Evolutionary conservation across 2,113 vertebrate genomes (phyloP), one percentile per base, ranked within the genome.

Genomic region (Cavia porcellus): DNA sequence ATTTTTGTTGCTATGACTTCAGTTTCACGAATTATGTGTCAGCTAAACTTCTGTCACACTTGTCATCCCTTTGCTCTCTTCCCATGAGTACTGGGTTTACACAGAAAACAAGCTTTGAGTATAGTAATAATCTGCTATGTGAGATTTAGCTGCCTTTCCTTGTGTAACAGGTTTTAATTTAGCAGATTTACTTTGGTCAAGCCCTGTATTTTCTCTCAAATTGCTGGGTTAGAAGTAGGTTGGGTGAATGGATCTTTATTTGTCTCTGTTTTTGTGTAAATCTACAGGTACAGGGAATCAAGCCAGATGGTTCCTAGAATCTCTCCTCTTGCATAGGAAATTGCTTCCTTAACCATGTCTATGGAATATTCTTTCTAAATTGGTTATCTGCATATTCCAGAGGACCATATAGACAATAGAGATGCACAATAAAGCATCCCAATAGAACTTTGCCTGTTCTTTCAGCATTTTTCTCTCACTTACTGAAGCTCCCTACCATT

Each of bases 191-290:
- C 11, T 22, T 90, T 84, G 52, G 22, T 32, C 59, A 90, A 95
- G 52, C 12, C 38, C 64, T 85, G 4, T 61, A 50, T 93, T 95
- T 87, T n/a, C 64, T 93, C 47, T 93, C 72, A 85, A 91, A 38
- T 89, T 89, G 19, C 72, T 95, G 57, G 62, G 62, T 2, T 68
- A 42, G 57, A 68, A 50, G 13, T 79, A 61, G 13, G 4, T 77
- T 92, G 42, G 45, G 32, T 84, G 47, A 12, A 6, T 59, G 35
- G 30, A 47, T 91, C 15, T 25, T 86, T 77, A 61, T 6, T 11
- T 32, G 42, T 35, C 77, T 86, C 72, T 84, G 13, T 88, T 62
- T 45, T 89, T 24, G 47, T 32, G 15, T 77, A 82, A 92, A 47
- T 74, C 24, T 47, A 80, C 14, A 85, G 57, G 38, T 79, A 7